These are phyloP conservation scores for Minunthozetes semirufus DNA, from an alignment of 2,888 invertebrate species.

Conservation along the genomic window DNA sequence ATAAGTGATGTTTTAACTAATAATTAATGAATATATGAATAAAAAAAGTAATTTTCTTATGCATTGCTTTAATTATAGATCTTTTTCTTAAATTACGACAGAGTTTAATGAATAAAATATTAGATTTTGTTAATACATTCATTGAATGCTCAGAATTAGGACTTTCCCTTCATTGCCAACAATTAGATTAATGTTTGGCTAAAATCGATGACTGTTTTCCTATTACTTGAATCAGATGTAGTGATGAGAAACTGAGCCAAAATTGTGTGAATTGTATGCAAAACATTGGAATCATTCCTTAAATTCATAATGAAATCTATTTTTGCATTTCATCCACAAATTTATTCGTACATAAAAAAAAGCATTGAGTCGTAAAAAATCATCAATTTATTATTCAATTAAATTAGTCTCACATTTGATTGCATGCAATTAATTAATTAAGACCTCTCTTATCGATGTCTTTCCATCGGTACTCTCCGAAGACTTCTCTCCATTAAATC, in stretches of 20 bases:
- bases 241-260: not conserved
- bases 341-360: not conserved
- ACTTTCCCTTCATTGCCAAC: too few relatives aligned
- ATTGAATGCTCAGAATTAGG: too few relatives aligned
- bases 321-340: not conserved
- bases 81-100: not conserved
- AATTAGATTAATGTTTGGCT: too few relatives aligned
- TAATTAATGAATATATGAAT: not conserved
- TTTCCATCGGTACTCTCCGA: not conserved
- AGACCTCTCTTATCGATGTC: not conserved
- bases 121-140: not conserved
- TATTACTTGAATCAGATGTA: too few relatives aligned
- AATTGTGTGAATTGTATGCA: too few relatives aligned
- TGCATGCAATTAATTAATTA: conserved; percentile 6
- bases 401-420: not conserved
- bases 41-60: not conserved
- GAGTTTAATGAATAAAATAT: conserved; percentile 1
- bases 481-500: too few relatives aligned
- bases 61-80: not conserved
- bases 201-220: not conserved
- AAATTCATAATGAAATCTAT: not conserved
- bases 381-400: not conserved
- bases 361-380: not conserved
- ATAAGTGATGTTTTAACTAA: not conserved
- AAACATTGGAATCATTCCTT: not conserved